phyloP scores from a whole-genome alignment of 2,113 vertebrate species.

The Rattus rattus region DNA sequence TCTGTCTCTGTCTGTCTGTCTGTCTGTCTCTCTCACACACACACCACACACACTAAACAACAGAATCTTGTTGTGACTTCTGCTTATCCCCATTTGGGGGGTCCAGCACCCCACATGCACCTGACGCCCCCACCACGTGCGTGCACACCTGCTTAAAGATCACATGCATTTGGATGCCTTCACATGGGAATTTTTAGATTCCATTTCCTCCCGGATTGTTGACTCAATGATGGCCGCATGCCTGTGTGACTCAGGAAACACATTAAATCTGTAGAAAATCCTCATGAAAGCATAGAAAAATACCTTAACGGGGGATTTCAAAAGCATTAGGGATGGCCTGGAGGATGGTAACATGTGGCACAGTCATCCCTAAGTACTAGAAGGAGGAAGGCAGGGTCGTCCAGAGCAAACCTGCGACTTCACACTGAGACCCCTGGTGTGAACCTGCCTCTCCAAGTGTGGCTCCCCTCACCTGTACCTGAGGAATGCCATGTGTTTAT shows the following conservation, averaged over 20 bases:
- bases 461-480: neutral
- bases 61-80: neutral
- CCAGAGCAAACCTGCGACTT: neutral
- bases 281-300: constrained; percentile 44
- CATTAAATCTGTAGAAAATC: constrained; percentile 63
- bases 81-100: neutral
- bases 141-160: neutral
- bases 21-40: no score
- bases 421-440: neutral
- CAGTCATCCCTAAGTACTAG: neutral
- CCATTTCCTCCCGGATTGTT: constrained; percentile 28
- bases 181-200: constrained; percentile 21
- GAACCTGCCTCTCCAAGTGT: neutral
- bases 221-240: neutral
- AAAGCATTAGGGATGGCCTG: neutral
- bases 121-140: neutral
- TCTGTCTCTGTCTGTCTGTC: no score
- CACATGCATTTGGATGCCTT: neutral
- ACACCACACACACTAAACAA: neutral
- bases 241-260: constrained; percentile 15
- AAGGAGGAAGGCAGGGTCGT: neutral
- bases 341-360: neutral
- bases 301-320: neutral
- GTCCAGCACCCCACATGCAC: neutral
- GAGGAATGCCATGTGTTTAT: neutral